phyloP scores from a whole-genome alignment of 64 coral and sea anemone species.

The Acropora yongei region DNA sequence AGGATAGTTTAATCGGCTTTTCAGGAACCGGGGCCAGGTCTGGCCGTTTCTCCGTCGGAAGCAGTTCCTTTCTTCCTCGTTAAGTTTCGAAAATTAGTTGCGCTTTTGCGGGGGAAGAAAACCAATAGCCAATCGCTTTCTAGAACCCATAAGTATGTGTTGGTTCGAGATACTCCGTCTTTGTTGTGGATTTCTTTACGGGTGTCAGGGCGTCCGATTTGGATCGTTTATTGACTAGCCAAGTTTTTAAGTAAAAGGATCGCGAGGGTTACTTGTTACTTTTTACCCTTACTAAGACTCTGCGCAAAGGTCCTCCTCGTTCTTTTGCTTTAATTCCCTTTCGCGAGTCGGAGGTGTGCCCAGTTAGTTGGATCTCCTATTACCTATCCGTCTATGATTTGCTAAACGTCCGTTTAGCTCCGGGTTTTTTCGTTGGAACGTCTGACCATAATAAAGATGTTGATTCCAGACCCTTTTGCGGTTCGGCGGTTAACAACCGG shows the following conservation, averaged over 20 bases:
- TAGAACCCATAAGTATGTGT: conserved; percentile 41
- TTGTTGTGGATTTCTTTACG: conserved; percentile 60
- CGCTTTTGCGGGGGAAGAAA: not conserved
- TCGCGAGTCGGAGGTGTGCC: too few relatives aligned
- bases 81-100: conserved; percentile 22
- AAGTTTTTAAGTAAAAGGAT: conserved; percentile 56
- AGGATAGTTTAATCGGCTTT: too few relatives aligned
- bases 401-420: too few relatives aligned
- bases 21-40: too few relatives aligned
- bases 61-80: conserved; percentile 25
- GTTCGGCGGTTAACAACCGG: too few relatives aligned
- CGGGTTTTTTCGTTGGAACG: too few relatives aligned
- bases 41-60: conserved; percentile 7
- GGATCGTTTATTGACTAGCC: conserved; percentile 27
- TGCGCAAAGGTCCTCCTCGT: not conserved
- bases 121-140: not conserved
- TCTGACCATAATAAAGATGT: too few relatives aligned
- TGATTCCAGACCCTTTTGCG: too few relatives aligned
- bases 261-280: conserved; percentile 21
- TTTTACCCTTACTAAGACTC: conserved; percentile 42
- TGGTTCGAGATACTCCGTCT: conserved; percentile 31
- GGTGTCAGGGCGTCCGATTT: conserved; percentile 54
- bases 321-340: too few relatives aligned
- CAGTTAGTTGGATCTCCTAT: too few relatives aligned
- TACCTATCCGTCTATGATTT: too few relatives aligned